Evolutionary conservation across 1,140 invertebrate species (phyloP), one percentile per base, ranked within the genome.

Genomic region (Drosophila pandora): DNA sequence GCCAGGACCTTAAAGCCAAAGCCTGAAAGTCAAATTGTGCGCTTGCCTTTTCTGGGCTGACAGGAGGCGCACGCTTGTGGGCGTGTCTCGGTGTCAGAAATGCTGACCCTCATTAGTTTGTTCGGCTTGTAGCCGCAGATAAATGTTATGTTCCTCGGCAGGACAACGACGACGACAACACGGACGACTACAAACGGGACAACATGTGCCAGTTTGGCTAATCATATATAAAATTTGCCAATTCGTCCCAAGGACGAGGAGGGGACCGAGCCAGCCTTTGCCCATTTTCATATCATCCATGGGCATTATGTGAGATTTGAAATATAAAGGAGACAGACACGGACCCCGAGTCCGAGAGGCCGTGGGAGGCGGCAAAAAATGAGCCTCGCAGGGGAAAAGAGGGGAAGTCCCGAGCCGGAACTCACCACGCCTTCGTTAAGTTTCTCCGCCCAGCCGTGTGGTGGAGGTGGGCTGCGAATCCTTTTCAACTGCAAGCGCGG

Each of bases 31-130:
- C 60, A 58, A 45, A 62, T 9, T 34, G 8, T 45, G 17, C 17
- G 34, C 34, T 21, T 55, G 7, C 54, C 23, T 54, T 57, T 30
- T 23, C 23, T 47, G 17, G 21, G 34, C 17, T 10, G 21, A 25
- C 7, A 2, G 25, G 25, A 6, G 25, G 25, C 25, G n/a, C n/a
- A 23, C 34, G 34, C 28, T 43, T 50, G 54, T 63, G 73, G 72
- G 71, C 50, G 73, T 76, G 71, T 75, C 64, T 70, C 64, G 32
- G 45, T 70, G 67, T 70, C 32, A 62, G 50, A 76, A 58, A 50
- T 67, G 34, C 70, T 82, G 78, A 76, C 67, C 78, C 80, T 81
- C 76, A 87, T 82, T 87, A 81, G 76, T 54, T 80, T 65, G 69
- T 53, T 61, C 39, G 49, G 34, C 48, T 37, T 73, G 22, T 53